phyloP scores from a whole-genome alignment of 1,140 invertebrate species.

The Drosophila pandora region DNA sequence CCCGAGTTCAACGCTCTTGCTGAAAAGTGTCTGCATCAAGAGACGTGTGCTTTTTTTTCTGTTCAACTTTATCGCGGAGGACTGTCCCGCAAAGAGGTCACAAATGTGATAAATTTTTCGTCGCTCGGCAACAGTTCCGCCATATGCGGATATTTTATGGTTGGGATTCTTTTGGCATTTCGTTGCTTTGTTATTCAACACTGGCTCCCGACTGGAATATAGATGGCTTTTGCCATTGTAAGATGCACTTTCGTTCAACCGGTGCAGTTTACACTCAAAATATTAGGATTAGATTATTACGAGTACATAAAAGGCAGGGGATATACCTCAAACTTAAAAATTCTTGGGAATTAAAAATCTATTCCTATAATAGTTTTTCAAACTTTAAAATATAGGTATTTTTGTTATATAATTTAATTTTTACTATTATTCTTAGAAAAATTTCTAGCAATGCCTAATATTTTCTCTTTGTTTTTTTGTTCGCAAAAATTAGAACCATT shows the following conservation, averaged over 20 bases:
- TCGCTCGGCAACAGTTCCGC: conserved; percentile 23
- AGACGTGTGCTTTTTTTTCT: conserved; percentile 18
- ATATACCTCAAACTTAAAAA: too few species aligned
- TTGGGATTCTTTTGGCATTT: conserved; percentile 14
- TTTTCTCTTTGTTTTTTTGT: background rate
- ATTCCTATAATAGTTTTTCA: too few species aligned
- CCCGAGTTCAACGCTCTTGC: conserved; percentile 24
- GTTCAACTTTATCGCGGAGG: conserved; percentile 13
- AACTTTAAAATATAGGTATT: too few species aligned
- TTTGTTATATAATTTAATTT: too few species aligned
- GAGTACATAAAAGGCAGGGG: too few species aligned
- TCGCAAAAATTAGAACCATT: background rate
- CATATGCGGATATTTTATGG: conserved; percentile 30
- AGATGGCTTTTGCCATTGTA: conserved; percentile 10
- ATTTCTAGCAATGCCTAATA: too few species aligned
- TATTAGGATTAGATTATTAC: background rate
- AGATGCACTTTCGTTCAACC: conserved; percentile 17
- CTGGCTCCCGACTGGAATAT: conserved; percentile 5
- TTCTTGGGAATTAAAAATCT: too few species aligned
- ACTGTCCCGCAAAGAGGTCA: conserved; percentile 37
- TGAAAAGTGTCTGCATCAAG: conserved; percentile 14
- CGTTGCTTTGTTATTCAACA: conserved; percentile 25
- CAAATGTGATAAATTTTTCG: conserved; percentile 47
- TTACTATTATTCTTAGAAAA: too few species aligned
- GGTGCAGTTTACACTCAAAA: background rate